Evolutionary conservation across 2,888 invertebrate species (phyloP).

Genomic region (Parnassius orleans): DNA sequence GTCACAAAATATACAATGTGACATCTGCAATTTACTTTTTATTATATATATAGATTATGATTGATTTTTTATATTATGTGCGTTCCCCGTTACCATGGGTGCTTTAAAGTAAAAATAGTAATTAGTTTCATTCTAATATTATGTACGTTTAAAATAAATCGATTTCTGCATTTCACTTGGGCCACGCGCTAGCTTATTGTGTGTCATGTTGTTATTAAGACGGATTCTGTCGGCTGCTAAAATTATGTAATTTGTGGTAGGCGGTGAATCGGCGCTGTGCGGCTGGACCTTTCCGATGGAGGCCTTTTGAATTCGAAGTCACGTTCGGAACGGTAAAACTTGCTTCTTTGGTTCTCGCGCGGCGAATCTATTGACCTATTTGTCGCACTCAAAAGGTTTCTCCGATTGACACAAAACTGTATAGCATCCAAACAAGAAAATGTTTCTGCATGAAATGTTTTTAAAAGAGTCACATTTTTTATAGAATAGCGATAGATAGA

Average conservation of each 20-base stretch:
- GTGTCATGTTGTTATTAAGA: conserved; percentile 67
- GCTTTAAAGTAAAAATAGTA: no score
- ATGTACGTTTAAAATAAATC: no score
- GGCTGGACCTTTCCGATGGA: conserved; percentile 35
- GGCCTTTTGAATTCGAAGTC: conserved; percentile 9
- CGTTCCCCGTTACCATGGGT: no score
- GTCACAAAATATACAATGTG: no score
- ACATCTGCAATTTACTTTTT: no score
- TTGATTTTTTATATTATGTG: no score
- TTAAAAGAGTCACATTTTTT: conserved; percentile 2
- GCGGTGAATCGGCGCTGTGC: conserved; percentile 22
- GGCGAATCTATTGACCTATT: conserved; percentile 14
- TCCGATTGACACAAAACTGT: conserved; percentile 12
- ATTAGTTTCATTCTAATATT: no score
- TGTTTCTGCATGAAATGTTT: conserved; percentile 9
- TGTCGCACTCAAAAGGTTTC: conserved; percentile 16
- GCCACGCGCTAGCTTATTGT: conserved; percentile 49
- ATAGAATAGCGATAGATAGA: no score
- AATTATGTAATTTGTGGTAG: conserved; percentile 72
- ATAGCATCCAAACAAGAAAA: neutral
- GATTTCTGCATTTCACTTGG: conserved; percentile 32
- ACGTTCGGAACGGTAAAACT: conserved; percentile 9
- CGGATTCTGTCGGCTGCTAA: conserved; percentile 52
- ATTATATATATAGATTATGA: no score
- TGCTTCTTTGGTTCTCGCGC: conserved; percentile 1